These are phyloP conservation scores for Drosophila helvetica DNA, from an alignment of 2,888 invertebrate species.

Conservation along the genomic window DNA sequence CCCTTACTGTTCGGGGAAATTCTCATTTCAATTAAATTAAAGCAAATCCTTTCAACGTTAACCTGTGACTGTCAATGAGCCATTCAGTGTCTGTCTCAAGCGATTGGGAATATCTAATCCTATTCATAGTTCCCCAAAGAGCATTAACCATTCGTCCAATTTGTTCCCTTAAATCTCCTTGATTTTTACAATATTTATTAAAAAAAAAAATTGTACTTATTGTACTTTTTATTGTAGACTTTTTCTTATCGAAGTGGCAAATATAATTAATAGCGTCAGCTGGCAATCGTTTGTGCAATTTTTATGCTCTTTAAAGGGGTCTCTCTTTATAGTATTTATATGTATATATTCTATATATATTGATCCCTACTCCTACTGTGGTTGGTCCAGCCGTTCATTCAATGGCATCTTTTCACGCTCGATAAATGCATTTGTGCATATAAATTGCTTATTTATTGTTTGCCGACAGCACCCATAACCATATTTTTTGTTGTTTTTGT, in stretches of 20 bases:
- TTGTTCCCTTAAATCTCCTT: background rate
- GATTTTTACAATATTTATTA: slow-evolving; percentile 14
- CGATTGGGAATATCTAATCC: too few species aligned
- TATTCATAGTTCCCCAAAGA: background rate
- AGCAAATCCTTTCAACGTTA: background rate
- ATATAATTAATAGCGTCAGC: slow-evolving; percentile 54
- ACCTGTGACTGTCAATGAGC: background rate
- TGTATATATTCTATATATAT: slow-evolving; percentile 15
- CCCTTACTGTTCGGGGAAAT: background rate
- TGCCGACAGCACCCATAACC: background rate
- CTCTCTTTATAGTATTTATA: background rate
- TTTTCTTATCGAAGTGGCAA: slow-evolving; percentile 27
- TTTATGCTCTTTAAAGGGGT: slow-evolving; percentile 31
- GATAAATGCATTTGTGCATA: slow-evolving; percentile 73
- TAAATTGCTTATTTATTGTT: slow-evolving; percentile 75
- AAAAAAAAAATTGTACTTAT: background rate
- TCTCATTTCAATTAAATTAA: too few species aligned
- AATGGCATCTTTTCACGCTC: slow-evolving; percentile 44
- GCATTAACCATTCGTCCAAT: background rate
- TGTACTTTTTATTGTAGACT: slow-evolving; percentile 1
- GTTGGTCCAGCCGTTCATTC: slow-evolving; percentile 22
- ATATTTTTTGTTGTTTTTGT: slow-evolving; percentile 23
- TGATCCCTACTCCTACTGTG: slow-evolving; percentile 22
- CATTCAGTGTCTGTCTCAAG: too few species aligned
- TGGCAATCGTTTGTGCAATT: slow-evolving; percentile 22